Evolutionary conservation across 2,113 vertebrate genomes (phyloP).

Genomic region (Pomatostomus ruficeps): DNA sequence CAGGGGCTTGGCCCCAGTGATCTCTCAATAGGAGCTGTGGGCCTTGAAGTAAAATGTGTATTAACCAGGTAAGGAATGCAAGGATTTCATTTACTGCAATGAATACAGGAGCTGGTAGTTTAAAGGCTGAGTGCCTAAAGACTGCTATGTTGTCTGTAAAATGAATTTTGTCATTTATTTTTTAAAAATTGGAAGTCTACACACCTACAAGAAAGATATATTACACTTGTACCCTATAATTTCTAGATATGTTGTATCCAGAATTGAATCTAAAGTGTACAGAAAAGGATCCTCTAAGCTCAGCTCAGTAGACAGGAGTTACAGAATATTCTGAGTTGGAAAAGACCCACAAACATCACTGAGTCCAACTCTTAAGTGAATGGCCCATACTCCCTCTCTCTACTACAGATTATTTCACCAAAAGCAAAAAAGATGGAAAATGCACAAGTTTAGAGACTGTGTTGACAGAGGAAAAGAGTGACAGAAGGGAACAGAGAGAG

Average conservation of each 20-base stretch:
- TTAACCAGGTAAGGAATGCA: neutral
- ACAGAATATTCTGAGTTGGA: neutral
- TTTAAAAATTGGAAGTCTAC: neutral
- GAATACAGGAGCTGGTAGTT: neutral
- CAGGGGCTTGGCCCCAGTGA: neutral
- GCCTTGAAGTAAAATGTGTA: neutral
- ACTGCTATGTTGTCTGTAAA: neutral
- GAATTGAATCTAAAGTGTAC: neutral
- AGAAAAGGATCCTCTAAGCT: neutral
- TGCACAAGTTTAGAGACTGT: neutral
- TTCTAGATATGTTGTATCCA: neutral
- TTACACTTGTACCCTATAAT: neutral
- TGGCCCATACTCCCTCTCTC: neutral
- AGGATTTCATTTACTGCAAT: neutral
- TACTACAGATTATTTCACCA: neutral
- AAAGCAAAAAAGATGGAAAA: neutral
- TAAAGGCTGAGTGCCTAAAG: neutral
- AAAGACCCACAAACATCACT: neutral
- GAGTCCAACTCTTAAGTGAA: neutral
- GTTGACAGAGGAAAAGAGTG: neutral
- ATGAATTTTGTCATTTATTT: neutral
- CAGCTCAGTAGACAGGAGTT: neutral
- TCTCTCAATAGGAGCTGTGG: neutral
- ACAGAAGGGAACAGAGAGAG: neutral
- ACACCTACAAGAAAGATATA: neutral